Percentiles rank a stretch among this genome's conserved stretches.
phyloP scores from a whole-genome alignment of 2,113 vertebrate species.

The Plestiodon gilberti region DNA sequence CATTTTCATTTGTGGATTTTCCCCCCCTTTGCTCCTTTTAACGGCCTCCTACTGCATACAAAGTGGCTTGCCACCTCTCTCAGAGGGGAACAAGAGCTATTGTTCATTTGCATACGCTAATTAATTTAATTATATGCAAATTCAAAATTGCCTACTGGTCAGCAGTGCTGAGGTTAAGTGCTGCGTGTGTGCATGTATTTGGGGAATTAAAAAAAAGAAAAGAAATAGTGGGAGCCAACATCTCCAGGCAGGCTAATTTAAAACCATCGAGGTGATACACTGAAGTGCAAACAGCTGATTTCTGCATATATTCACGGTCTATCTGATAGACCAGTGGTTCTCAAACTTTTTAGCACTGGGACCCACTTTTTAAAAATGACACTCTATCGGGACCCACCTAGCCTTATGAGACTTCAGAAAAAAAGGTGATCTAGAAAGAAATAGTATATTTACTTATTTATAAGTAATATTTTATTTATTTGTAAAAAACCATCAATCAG shows the following conservation, averaged over 20 bases:
- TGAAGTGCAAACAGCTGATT: background rate
- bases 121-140: slow-evolving; percentile 5
- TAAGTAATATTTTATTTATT: no score
- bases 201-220: background rate
- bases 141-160: slow-evolving; percentile 1
- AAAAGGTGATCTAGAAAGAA: no score
- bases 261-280: background rate
- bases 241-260: background rate
- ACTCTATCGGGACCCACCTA: no score
- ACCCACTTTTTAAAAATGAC: no score
- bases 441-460: no score
- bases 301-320: slow-evolving; percentile 13
- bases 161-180: background rate
- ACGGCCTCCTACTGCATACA: background rate
- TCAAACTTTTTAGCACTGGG: no score
- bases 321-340: no score
- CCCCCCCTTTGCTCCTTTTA: background rate
- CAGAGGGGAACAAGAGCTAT: background rate
- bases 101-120: background rate
- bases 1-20: background rate
- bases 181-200: background rate
- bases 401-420: no score
- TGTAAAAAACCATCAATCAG: no score
- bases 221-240: background rate
- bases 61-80: background rate